These are phyloP conservation scores for Cirrhinus mrigala DNA, from an alignment of 2,797 vertebrate species.

Conservation along the genomic window DNA sequence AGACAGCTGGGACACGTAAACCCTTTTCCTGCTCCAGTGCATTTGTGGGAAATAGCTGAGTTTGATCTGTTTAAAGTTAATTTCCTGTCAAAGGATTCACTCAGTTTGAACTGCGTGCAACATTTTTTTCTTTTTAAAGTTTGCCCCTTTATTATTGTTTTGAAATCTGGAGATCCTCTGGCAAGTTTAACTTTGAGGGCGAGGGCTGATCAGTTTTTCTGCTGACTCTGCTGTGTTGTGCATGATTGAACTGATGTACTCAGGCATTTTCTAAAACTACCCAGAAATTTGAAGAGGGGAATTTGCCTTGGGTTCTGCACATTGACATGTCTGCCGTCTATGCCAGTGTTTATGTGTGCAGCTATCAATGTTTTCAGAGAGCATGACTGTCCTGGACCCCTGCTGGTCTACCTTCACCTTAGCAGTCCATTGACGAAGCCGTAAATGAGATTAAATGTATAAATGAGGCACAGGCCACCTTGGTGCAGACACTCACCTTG, in stretches of 20 bases:
- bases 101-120: not conserved
- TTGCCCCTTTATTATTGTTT: not conserved
- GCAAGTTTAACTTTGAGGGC: not conserved
- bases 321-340: not conserved
- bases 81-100: conserved; percentile 48
- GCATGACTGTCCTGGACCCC: not conserved
- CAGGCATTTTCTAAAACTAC: conserved; percentile 18
- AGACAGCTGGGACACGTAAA: conserved; percentile 25
- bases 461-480: conserved; percentile 66
- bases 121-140: not conserved
- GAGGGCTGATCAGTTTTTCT: not conserved
- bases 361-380: not conserved
- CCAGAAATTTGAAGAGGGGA: conserved; percentile 18
- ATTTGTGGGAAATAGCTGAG: conserved; percentile 22
- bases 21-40: conserved; percentile 3
- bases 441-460: conserved; percentile 77
- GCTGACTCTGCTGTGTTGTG: not conserved
- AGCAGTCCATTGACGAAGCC: not conserved
- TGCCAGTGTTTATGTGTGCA: not conserved
- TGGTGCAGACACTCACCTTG: not conserved
- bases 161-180: not conserved
- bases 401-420: not conserved
- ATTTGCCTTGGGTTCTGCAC: not conserved
- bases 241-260: conserved; percentile 37
- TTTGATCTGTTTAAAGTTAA: conserved; percentile 48